Evolutionary conservation across 1,140 invertebrate genomes (phyloP).

Genomic region (Brachionus calyciflorus): DNA sequence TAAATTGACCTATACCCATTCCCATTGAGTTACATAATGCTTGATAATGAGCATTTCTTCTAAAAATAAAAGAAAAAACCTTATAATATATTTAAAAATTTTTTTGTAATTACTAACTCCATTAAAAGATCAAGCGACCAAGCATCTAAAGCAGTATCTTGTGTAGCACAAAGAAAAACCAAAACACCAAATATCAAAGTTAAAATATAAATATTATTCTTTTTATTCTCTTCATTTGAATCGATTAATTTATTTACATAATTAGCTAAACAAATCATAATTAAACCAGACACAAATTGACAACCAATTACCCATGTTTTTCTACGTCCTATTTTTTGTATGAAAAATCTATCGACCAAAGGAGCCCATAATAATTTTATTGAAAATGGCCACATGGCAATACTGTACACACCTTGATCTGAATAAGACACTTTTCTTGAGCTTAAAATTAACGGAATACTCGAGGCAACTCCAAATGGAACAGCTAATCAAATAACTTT

Average conservation of each 20-base stretch:
- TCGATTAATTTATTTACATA: neutral
- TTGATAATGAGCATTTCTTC: conserved; percentile 27
- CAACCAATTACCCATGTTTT: conserved; percentile 76
- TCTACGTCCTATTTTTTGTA: conserved; percentile 76
- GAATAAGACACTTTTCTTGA: neutral
- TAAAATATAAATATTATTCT: conserved; percentile 72
- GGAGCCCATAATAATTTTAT: conserved; percentile 98
- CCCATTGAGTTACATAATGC: conserved; percentile 15
- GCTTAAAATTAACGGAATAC: conserved; percentile 86
- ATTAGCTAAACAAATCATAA: neutral
- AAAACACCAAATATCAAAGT: conserved; percentile 83
- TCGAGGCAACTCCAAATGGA: conserved; percentile 83
- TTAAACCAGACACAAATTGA: neutral
- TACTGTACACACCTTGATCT: conserved; percentile 88
- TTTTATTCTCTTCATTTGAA: neutral
- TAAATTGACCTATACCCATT: conserved; percentile 2
- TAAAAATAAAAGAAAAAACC: neutral
- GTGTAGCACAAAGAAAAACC: conserved; percentile 94
- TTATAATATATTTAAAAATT: neutral
- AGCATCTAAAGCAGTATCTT: conserved; percentile 98
- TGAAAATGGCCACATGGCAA: conserved; percentile 92
- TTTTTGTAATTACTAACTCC: conserved; percentile 63
- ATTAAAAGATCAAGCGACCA: conserved; percentile 98
- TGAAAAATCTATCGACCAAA: conserved; percentile 87
- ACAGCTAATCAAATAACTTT: too few species aligned